Evolutionary conservation across 2,797 vertebrate genomes (phyloP).

Genomic region (Gastrophryne carolinensis): DNA sequence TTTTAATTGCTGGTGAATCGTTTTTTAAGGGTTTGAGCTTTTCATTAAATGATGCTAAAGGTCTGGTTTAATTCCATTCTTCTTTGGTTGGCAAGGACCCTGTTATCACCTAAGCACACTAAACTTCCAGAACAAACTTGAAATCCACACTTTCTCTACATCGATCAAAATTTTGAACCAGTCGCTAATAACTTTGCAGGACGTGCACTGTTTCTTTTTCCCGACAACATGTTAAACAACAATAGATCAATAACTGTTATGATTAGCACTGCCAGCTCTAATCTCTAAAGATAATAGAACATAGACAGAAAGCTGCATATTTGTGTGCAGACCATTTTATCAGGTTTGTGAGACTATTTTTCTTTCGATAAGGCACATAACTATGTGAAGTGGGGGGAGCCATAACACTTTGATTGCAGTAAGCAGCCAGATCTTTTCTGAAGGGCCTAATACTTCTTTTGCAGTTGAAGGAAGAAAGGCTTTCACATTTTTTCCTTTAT

Average conservation of each 20-base stretch:
- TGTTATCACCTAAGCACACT: too few species aligned
- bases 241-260: conserved; percentile 58
- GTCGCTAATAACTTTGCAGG: not conserved
- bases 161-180: not conserved
- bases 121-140: too few species aligned
- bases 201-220: not conserved
- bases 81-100: too few species aligned
- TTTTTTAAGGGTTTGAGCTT: too few species aligned
- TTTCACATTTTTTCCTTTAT: conserved; percentile 65
- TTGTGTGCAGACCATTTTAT: conserved; percentile 54
- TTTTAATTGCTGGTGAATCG: too few species aligned
- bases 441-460: conserved; percentile 60
- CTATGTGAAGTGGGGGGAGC: conserved; percentile 28
- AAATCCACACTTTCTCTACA: too few species aligned
- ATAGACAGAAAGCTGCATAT: conserved; percentile 54
- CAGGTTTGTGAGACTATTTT: conserved; percentile 60
- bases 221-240: conserved; percentile 58
- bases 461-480: conserved; percentile 54
- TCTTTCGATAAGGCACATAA: conserved; percentile 7
- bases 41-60: too few species aligned
- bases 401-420: conserved; percentile 53
- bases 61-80: too few species aligned
- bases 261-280: conserved; percentile 53
- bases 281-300: conserved; percentile 56
- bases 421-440: conserved; percentile 62